Evolutionary conservation across 2,113 vertebrate genomes (phyloP), one percentile per base, ranked within the genome.

Genomic region (Anolis sagrei): DNA sequence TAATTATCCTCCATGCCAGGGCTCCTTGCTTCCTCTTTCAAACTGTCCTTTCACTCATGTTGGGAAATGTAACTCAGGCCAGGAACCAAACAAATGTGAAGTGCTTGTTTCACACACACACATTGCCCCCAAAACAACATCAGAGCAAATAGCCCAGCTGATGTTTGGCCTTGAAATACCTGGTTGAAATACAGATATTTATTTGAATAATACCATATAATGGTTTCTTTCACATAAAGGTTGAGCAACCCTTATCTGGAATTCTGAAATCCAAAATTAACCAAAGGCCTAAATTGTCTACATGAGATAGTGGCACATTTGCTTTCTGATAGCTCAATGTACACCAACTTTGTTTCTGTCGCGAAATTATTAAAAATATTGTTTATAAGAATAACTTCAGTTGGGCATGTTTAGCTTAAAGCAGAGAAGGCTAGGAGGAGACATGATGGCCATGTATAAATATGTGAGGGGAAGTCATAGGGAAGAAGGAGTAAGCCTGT

Each of bases 1-100:
- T 11, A 13, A 39, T 1, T 9, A 4, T 2, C 58, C 9, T 8
- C 11, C n/a, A 21, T 2, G 9, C 16, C 1, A 10, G n/a, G 49
- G 16, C 16, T 0, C 4, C 44, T 81, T 81, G 19, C 48, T n/a
- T 5, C 14, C 79, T 51, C 62, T 25, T 27, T 29, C 2, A 21
- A 68, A 81, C 48, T 66, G 48, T 44, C 18, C 44, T 70, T 54
- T 81, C 10, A 81, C 10, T 54, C 49, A 10, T 54, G 29, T 21
- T 21, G 19, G 44, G 4, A 51, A 51, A 19, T 18, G 39, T 34
- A 19, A 9, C 32, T 21, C 23, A 68, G 10, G 19, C 61, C 29
- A 34, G 64, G 27, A 81, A 70, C 10, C 11, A 13, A 70, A 68
- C 32, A 13, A 76, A 7, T 76, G 5, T 13, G 27, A 18, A 32